Base-by-base conservation (phyloP, 2,797 vertebrate species). In the Ctenopoma multispine region DNA sequence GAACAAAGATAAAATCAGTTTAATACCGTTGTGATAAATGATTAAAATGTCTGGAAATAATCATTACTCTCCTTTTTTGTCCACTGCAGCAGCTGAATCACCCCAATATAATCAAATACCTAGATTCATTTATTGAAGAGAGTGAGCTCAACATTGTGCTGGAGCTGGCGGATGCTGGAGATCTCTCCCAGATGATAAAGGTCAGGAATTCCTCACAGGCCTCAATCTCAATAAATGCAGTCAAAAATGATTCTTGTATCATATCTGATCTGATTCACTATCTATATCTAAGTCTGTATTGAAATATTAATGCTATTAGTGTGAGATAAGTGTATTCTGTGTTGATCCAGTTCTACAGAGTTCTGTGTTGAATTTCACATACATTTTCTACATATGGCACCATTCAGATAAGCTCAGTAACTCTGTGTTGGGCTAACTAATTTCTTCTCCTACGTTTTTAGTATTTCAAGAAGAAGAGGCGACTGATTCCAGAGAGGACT, bases 391-490 rank as follows among this genome's bases (percentile, higher is more conserved):
- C 43, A 40, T 57, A 9, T 40, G 12, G 20, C 15, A 12, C 41
- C 8, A 59, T 29, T 20, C n/a, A 24, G 13, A 14, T 3, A 14
- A 15, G n/a, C 29, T 5, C 12, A 5, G 44, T n/a, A 4, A 10
- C 31, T 20, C 41, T 38, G 14, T 34, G 29, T n/a, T n/a, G 47
- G 9, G 11, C 27, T 44, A 40, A 43, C 23, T 31, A 1, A 10
- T 60, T 63, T 2, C 5, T 17, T 51, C 8, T 23, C 67, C 8
- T 56, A 3, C 71, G 34, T 51, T 4, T 75, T 48, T 71, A 99
- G 97, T 96, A 99, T 90, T 99, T 98, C 91, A 99, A 98, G 93
- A 99, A 98, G 80, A 96, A 98, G 87, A 95, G 96, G 91, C 92
- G 96, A 50, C 91, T 98, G 86, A 98, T 98, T 82, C 97, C 97